Base-by-base conservation (phyloP, 2,888 invertebrate species). In the Ceriagrion tenellum region DNA sequence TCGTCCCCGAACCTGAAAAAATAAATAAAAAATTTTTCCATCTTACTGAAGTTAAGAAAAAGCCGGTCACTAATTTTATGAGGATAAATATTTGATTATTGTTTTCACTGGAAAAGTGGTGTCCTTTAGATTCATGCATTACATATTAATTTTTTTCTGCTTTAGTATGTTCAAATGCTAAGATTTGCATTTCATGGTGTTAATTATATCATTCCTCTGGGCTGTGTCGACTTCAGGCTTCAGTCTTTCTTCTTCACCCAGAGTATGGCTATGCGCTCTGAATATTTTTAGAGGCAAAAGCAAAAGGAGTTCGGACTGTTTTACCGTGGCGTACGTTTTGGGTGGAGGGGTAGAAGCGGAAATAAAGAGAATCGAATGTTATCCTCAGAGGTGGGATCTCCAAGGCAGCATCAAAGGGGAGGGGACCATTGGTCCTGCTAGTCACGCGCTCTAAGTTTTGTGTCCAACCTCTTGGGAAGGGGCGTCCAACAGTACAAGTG, bases 401-500 rank as follows among this genome's bases (percentile, higher is more conserved):
- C 93, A n/a, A 40, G 91, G 26, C 63, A 35, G 63, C 63, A 69
- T 20, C 47, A 74, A 89, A 55, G 93, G 47, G 69, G 47, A 74
- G 69, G 40, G 69, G 55, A 69, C 0, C 47, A 47, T 93, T 93
- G 93, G 93, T 93, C 47, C 93, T 93, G 26, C 93, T 40, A 69
- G 69, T 93, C 93, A 93, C 93, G 93, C 69, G 47, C 63, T 26
- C 40, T 93, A 69, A 74, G 69, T 93, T 93, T 93, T 93, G 93
- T 93, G 93, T 93, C 93, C 93, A 40, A 93, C 93, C 93, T 74
- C 93, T 26, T 74, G 74, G 93, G 93, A 93, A 74, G 56, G 93
- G 93, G 74, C 93, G 93, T 69, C 93, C 93, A 93, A 93, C 93
- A 93, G 93, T 93, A 93, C 40, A 40, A n/a, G 74, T 40, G 69